phyloP scores from a whole-genome alignment of 2,113 vertebrate genomes.

The Typhlomys cinereus region DNA sequence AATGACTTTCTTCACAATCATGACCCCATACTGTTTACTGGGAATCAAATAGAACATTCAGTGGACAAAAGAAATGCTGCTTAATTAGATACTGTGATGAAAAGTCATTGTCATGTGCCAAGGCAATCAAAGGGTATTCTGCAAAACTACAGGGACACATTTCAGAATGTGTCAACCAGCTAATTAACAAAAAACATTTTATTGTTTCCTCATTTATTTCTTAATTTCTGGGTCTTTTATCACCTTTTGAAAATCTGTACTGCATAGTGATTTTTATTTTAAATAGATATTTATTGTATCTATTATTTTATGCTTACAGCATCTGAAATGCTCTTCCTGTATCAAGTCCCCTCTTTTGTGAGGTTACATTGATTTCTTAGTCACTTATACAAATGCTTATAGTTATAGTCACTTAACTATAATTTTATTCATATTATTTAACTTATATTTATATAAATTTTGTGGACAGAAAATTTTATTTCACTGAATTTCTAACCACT shows the following conservation, averaged over 20 bases:
- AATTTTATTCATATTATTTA: constrained; percentile 34
- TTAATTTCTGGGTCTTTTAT: background rate
- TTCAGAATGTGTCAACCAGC: background rate
- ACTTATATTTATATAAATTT: constrained; percentile 38
- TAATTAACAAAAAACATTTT: constrained; percentile 32
- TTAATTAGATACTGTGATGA: background rate
- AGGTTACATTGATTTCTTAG: background rate
- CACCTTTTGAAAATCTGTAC: background rate
- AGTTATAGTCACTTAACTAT: background rate
- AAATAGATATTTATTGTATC: background rate
- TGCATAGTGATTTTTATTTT: constrained; percentile 28
- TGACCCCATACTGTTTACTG: background rate
- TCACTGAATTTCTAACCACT: constrained; percentile 15
- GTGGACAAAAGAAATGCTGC: constrained; percentile 30
- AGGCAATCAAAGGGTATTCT: constrained; percentile 1
- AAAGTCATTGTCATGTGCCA: constrained; percentile 3
- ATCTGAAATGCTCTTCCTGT: background rate
- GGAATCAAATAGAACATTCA: constrained; percentile 3
- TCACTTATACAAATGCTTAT: background rate
- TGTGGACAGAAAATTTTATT: constrained; percentile 24
- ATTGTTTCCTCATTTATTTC: background rate
- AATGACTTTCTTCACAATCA: constrained; percentile 29
- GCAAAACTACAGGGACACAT: background rate
- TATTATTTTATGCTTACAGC: background rate
- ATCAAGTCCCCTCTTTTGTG: background rate